These are phyloP conservation scores for Pseudocheirus occidentalis DNA, from an alignment of 2,797 vertebrate genomes.

Conservation along the genomic window DNA sequence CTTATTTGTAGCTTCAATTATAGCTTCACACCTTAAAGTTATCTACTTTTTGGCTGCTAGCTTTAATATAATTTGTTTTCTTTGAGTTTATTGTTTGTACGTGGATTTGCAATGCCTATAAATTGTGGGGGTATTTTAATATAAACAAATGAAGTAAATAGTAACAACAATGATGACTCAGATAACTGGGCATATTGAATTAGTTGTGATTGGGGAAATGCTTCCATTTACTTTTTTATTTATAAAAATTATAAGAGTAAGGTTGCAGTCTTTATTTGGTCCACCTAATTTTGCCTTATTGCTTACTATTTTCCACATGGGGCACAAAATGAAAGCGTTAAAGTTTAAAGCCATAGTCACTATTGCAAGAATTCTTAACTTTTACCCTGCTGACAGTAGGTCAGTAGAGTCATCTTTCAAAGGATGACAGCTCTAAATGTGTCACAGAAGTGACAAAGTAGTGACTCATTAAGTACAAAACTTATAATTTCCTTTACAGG, in stretches of 20 bases:
- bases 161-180: background rate
- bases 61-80: background rate
- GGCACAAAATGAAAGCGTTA: background rate
- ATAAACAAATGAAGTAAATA: background rate
- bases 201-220: background rate
- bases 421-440: background rate
- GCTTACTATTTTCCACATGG: background rate
- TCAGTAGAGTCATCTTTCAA: slow-evolving; percentile 8
- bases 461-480: background rate
- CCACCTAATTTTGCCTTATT: background rate
- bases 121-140: background rate
- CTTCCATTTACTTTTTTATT: background rate
- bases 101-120: background rate
- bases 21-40: slow-evolving; percentile 11
- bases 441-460: background rate
- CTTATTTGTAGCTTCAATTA: background rate
- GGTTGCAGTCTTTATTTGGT: slow-evolving; percentile 10
- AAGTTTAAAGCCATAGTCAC: background rate
- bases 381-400: background rate
- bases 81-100: background rate
- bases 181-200: background rate
- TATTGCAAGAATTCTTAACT: background rate
- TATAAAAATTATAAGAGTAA: background rate
- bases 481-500: slow-evolving; percentile 9
- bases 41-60: background rate